Conservation (phyloP, 2,113 vertebrate species). For the Triplophysa rosa region DNA sequence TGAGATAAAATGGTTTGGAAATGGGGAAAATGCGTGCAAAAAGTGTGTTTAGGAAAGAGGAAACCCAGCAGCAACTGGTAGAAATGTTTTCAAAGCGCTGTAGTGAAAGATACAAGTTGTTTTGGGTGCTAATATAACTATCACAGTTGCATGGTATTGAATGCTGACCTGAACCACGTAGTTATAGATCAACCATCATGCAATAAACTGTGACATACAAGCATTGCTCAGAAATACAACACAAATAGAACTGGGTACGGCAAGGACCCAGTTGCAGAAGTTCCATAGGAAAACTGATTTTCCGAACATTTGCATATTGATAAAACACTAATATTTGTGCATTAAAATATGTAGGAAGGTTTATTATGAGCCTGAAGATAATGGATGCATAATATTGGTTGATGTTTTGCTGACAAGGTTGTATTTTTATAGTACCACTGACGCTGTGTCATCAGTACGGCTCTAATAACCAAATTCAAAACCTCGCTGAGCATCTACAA, state of each 20-base stretch:
- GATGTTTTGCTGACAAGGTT: constrained; percentile 25
- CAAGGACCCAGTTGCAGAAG: not conserved
- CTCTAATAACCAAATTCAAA: constrained; percentile 22
- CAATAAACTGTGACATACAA: not conserved
- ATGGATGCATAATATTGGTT: constrained; percentile 19
- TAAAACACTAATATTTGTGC: not conserved
- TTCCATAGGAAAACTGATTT: not conserved
- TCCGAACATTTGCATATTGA: not conserved
- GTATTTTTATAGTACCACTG: constrained; percentile 18
- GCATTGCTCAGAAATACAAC: not conserved
- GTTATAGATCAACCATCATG: not conserved
- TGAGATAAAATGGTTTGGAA: not conserved
- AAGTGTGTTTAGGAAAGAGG: not conserved
- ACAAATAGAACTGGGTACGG: not conserved
- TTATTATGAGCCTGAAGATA: constrained; percentile 15
- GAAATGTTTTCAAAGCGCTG: not conserved
- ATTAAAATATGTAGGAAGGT: not conserved
- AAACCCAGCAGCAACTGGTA: not conserved
- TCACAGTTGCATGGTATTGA: not conserved
- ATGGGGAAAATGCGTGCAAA: not conserved
- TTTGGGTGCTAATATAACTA: not conserved
- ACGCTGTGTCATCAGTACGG: constrained; percentile 26
- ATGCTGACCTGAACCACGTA: not conserved
- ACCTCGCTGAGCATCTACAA: not conserved
- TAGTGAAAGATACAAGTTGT: not conserved